A percentile compares a stretch with the other conserved stretches of the same genome.
Conservation (phyloP, 2,888 invertebrate species). For the Lasioglossum lativentre region DNA sequence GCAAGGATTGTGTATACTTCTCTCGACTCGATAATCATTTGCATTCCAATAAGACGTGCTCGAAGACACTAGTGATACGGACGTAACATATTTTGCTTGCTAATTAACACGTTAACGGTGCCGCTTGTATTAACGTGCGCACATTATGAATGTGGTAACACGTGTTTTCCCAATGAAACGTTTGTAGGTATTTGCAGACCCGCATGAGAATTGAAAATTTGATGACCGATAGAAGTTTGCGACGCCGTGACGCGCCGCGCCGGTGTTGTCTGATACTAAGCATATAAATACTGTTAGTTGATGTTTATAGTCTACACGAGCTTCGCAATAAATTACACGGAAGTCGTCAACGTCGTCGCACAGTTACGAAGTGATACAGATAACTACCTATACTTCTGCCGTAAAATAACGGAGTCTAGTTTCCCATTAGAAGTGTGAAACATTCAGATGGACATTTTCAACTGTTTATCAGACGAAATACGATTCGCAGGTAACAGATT, state of each 20-base stretch:
- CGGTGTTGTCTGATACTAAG: background rate
- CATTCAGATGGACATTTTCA: background rate
- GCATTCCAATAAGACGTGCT: background rate
- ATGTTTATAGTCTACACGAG: background rate
- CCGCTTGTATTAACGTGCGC: background rate
- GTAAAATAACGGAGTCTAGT: background rate
- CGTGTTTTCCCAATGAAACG: background rate
- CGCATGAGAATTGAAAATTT: background rate
- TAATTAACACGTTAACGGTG: conserved; percentile 17
- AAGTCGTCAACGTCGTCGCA: conserved; percentile 4
- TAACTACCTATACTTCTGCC: background rate
- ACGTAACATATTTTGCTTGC: background rate
- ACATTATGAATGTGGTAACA: background rate
- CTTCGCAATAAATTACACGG: background rate
- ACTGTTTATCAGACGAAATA: background rate
- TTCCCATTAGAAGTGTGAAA: background rate
- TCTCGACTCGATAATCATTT: background rate
- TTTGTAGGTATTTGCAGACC: background rate
- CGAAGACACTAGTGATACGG: background rate
- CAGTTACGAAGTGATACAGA: background rate
- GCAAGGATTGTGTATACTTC: background rate
- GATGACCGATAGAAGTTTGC: background rate
- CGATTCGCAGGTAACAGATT: background rate
- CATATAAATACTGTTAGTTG: background rate
- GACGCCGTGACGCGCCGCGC: background rate